phyloP scores from a whole-genome alignment of 2,888 invertebrate genomes.

The Heliconius hortense region DNA sequence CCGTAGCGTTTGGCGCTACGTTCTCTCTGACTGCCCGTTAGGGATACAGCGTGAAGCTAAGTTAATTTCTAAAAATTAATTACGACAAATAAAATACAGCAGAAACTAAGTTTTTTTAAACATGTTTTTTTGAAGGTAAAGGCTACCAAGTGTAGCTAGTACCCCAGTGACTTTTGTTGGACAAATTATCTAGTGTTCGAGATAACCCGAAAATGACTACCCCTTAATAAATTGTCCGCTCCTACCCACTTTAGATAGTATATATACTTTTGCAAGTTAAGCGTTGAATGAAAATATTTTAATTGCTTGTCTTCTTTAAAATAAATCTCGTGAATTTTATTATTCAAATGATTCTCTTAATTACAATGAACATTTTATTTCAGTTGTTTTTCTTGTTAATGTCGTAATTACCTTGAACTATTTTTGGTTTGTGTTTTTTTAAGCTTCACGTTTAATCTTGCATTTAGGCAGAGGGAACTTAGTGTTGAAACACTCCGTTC shows the following conservation, averaged over 20 bases:
- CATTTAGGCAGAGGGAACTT: neutral
- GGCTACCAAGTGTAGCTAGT: neutral
- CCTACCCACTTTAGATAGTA: conserved; percentile 10
- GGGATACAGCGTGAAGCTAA: no score
- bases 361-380: conserved; percentile 12
- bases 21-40: no score
- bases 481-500: neutral
- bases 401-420: neutral
- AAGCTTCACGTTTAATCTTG: neutral
- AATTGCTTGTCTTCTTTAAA: conserved; percentile 23
- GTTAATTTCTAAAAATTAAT: no score
- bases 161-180: conserved; percentile 35
- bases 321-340: conserved; percentile 18
- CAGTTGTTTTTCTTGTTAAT: conserved; percentile 4
- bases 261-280: conserved; percentile 25
- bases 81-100: no score
- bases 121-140: neutral
- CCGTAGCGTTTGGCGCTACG: no score
- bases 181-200: conserved; percentile 43
- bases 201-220: conserved; percentile 39
- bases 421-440: neutral
- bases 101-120: neutral
- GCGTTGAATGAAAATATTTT: conserved; percentile 20
- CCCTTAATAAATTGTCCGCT: conserved; percentile 40
- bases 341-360: conserved; percentile 6